Evolutionary conservation across 2,797 vertebrate genomes (phyloP), one percentile per base, ranked within the genome.

Genomic region (Hafferia zeledoni): DNA sequence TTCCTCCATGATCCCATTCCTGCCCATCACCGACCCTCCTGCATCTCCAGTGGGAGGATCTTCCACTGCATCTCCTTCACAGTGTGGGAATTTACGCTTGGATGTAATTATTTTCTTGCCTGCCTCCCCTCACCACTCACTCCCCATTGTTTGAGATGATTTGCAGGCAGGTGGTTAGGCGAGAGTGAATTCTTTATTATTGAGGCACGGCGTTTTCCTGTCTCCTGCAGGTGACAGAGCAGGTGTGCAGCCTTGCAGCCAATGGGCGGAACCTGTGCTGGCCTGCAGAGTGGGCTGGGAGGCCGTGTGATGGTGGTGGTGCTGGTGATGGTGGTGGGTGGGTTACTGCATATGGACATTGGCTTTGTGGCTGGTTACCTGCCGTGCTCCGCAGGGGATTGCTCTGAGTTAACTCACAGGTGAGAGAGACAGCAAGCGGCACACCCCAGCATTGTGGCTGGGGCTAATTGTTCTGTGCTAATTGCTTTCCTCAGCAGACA

Each of bases 251-350:
- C 90, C 35, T 87, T 94, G 67, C 92, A 55, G 74, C 64, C 1
- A 11, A 46, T 27, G 74, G 88, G 92, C 0, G 49, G 87, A 70
- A 19, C 83, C 17, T 69, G 90, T 86, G 47, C 60, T 13, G 82
- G 83, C 53, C 47, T 87, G 93, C 80, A 65, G 88, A 55, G 80
- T 41, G 92, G 87, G 67, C 87, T 88, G 89, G 91, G 70, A 85
- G 63, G 46, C 64, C 5, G 5, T 2, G 10, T 3, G 12, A 18
- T 60, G 28, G 1, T 22, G 50, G 35, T 69, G 77, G 0, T 49
- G 52, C 28, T 70, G 67, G 0, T 44, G 67, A 10, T 68, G 69
- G 50, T 46, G 60, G 83, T 41, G 83, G 76, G 56, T 74, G 63
- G 80, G 65, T 55, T 9, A 17, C 39, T 9, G 19, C 39, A 43